Evolutionary conservation across 92 coral and sea anemone species (phyloP).

Genomic region (Phenganax subtilis): DNA sequence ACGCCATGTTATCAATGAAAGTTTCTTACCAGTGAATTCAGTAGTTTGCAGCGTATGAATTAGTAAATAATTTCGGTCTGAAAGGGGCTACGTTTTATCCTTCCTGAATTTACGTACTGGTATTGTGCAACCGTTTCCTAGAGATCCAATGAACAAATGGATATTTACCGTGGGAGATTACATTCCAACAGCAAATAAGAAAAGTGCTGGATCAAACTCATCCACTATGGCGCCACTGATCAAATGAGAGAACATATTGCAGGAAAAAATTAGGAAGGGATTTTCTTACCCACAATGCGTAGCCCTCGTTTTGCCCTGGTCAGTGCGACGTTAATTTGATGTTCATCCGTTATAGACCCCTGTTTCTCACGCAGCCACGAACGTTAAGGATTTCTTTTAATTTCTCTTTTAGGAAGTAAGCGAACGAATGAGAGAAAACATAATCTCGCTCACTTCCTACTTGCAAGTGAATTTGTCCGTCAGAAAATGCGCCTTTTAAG

Average conservation of each 20-base stretch:
- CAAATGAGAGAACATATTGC: neutral
- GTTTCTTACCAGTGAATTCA: too few species aligned
- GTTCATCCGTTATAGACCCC: conserved; percentile 70
- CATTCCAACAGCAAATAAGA: too few species aligned
- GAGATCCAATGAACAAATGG: too few species aligned
- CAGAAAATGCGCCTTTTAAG: neutral
- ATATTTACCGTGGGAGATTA: too few species aligned
- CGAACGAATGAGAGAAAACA: conserved; percentile 79
- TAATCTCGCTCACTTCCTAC: conserved; percentile 75
- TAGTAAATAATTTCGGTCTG: too few species aligned
- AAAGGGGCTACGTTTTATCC: too few species aligned
- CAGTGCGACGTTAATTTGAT: conserved; percentile 74
- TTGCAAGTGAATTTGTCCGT: neutral
- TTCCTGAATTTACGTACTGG: too few species aligned
- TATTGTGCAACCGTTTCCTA: too few species aligned
- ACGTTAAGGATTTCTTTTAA: conserved; percentile 43
- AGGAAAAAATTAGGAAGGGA: neutral
- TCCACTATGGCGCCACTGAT: neutral
- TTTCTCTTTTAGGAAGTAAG: conserved; percentile 50
- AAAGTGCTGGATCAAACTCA: neutral
- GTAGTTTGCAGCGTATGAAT: too few species aligned
- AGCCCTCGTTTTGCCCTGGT: conserved; percentile 90
- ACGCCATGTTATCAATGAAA: too few species aligned
- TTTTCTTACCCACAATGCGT: conserved; percentile 60
- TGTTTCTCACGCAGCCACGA: conserved; percentile 57